A percentile compares a stretch with the other conserved stretches of the same genome.
Evolutionary conservation across 2,113 vertebrate species (phyloP).

Genomic region (Glaucidium brasilianum): DNA sequence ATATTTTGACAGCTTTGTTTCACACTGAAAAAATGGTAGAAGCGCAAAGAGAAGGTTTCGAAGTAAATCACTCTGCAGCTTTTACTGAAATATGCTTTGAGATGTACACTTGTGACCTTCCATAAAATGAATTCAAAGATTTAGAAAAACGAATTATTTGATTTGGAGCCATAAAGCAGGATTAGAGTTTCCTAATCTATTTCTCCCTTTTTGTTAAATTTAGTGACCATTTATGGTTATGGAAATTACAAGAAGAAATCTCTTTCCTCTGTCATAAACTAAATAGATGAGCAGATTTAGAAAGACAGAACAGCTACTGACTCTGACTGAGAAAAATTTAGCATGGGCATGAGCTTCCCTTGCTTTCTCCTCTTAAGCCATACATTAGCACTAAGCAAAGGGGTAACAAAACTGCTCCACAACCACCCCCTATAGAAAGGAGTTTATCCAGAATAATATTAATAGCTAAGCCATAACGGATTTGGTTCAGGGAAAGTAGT

Average conservation of each 20-base stretch:
- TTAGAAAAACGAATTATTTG: neutral
- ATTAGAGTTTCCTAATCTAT: neutral
- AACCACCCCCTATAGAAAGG: neutral
- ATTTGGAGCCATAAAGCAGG: neutral
- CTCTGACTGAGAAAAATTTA: neutral
- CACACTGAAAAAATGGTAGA: constrained; percentile 10
- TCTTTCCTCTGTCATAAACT: neutral
- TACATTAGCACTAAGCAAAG: neutral
- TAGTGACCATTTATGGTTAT: neutral
- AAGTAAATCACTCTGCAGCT: constrained; percentile 19
- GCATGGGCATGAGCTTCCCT: neutral
- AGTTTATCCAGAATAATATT: neutral
- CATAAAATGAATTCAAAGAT: constrained; percentile 15
- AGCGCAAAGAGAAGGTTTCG: neutral
- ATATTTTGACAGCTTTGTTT: constrained; percentile 67
- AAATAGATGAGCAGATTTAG: neutral
- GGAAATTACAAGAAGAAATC: neutral
- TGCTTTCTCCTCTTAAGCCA: neutral
- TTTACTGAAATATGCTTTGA: constrained; percentile 11
- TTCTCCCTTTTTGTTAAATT: neutral
- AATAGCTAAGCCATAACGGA: neutral
- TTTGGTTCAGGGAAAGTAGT: neutral
- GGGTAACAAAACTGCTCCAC: neutral
- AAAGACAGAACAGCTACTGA: neutral
- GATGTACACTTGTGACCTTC: constrained; percentile 5